Evolutionary conservation across 64 coral and sea anemone genomes (phyloP).

Genomic region (Dendronephthya gigantea): DNA sequence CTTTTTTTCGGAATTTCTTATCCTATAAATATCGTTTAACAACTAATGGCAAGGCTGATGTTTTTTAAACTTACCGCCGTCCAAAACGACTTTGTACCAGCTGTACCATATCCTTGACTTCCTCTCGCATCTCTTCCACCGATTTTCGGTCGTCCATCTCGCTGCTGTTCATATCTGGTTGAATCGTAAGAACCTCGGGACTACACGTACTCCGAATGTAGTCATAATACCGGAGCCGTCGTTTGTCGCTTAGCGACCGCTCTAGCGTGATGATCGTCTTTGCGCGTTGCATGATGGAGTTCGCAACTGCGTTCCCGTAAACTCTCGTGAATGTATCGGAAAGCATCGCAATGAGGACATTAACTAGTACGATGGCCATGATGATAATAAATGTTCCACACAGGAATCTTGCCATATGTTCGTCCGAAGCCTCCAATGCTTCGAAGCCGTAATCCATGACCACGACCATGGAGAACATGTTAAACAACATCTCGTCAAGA

Average conservation of each 20-base stretch:
- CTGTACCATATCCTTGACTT: background rate
- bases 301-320: conserved; percentile 4
- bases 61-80: background rate
- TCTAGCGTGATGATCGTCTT: background rate
- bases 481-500: conserved; percentile 16
- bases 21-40: background rate
- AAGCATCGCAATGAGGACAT: conserved; percentile 2
- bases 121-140: background rate
- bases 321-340: conserved; percentile 12
- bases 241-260: background rate
- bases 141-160: conserved; percentile 3
- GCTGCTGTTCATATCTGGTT: background rate
- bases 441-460: conserved; percentile 12
- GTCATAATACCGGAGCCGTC: background rate
- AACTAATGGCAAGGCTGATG: background rate
- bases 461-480: conserved; percentile 12
- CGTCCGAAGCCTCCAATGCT: background rate
- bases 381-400: conserved; percentile 17
- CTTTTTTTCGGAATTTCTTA: background rate
- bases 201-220: background rate
- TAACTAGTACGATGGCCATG: background rate
- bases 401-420: background rate
- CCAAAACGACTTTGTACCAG: background rate
- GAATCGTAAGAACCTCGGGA: conserved; percentile 10
- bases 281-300: conserved; percentile 13